Evolutionary conservation across 2,888 invertebrate species (phyloP).

Genomic region (Drosophila diplacantha): DNA sequence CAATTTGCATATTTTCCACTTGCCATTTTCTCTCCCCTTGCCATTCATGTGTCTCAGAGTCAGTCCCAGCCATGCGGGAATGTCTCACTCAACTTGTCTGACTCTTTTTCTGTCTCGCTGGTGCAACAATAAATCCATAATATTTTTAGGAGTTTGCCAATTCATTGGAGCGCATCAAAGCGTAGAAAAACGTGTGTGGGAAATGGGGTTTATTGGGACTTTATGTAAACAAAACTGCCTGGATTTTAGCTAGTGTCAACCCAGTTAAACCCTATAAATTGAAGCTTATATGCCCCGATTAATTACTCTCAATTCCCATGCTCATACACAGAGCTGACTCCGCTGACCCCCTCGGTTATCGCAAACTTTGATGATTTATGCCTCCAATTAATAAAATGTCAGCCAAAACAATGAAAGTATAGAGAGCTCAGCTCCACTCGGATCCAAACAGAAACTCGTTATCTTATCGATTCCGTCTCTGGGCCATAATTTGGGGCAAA

Average conservation of each 20-base stretch:
- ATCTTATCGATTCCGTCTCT: conserved; percentile 44
- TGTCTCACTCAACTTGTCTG: conserved; percentile 36
- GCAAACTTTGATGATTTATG: conserved; percentile 22
- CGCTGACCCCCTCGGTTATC: conserved; percentile 9
- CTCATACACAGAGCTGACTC: conserved; percentile 14
- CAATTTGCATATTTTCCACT: conserved; percentile 39
- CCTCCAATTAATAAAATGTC: conserved; percentile 18
- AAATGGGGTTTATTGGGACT: conserved; percentile 1
- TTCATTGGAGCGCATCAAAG: conserved; percentile 47
- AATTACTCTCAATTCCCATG: not conserved
- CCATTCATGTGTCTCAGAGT: conserved; percentile 19
- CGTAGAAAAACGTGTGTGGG: conserved; percentile 11
- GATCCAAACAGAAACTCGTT: conserved; percentile 22
- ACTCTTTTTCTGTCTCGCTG: conserved; percentile 38
- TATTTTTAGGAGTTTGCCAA: conserved; percentile 33
- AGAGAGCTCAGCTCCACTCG: conserved; percentile 13
- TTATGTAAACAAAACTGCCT: conserved; percentile 2
- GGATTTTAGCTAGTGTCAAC: not conserved
- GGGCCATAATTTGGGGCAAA: conserved; percentile 22
- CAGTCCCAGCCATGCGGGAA: conserved; percentile 34
- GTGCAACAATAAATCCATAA: conserved; percentile 61
- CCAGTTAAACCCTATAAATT: conserved; percentile 1
- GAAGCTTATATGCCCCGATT: not conserved
- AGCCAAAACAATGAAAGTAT: conserved; percentile 24
- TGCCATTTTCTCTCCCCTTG: conserved; percentile 22